Percentiles rank a stretch among this genome's conserved stretches.
These are phyloP conservation scores for Thalassarche chlororhynchos DNA, from an alignment of 2,113 vertebrate species.

Conservation along the genomic window DNA sequence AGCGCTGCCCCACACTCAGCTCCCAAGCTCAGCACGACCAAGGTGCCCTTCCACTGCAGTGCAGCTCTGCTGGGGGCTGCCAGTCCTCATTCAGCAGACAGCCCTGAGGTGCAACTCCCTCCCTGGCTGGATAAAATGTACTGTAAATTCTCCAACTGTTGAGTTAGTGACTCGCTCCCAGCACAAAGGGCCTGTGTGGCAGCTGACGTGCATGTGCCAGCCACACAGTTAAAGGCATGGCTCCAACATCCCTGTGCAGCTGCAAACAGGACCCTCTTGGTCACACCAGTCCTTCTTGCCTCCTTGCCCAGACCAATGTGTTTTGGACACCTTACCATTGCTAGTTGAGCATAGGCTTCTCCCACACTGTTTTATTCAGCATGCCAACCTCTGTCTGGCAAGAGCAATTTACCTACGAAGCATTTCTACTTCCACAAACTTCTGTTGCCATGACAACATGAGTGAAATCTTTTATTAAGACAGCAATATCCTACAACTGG, in stretches of 20 bases:
- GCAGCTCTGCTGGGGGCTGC: neutral
- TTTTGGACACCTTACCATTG: accelerated
- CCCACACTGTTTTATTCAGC: neutral
- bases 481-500: neutral
- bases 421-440: neutral
- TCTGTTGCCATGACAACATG: neutral
- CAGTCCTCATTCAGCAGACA: neutral
- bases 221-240: neutral
- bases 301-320: accelerated
- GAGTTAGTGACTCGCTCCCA: accelerated
- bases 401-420: neutral
- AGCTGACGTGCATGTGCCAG: neutral
- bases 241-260: neutral
- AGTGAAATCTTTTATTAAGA: neutral
- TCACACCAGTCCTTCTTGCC: neutral
- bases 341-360: neutral
- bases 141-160: neutral
- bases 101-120: neutral
- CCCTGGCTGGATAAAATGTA: accelerated
- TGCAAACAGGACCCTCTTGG: neutral
- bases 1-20: neutral
- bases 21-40: too few relatives aligned
- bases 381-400: neutral
- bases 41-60: neutral
- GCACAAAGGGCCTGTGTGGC: neutral